phyloP scores from a whole-genome alignment of 2,888 invertebrate genomes.

The Thera obeliscata region DNA sequence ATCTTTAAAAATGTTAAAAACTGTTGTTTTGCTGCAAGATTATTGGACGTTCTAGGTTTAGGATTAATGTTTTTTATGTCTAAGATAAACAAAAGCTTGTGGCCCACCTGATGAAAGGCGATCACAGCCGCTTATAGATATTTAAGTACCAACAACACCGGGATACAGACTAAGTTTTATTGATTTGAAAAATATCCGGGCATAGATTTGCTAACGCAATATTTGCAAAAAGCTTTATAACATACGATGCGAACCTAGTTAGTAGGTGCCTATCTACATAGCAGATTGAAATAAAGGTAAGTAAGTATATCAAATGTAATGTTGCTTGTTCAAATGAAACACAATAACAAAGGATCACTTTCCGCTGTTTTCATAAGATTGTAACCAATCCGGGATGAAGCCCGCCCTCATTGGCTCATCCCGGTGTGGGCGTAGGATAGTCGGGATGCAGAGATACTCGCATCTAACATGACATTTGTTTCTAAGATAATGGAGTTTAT shows the following conservation, averaged over 20 bases:
- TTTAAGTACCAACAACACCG: no score
- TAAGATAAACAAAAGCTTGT: no score
- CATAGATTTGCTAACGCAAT: not conserved
- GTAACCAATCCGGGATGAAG: conserved; percentile 72
- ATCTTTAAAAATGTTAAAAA: no score
- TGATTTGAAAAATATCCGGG: no score
- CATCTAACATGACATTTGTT: conserved; percentile 60
- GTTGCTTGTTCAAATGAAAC: conserved; percentile 66
- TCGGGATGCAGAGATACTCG: conserved; percentile 60
- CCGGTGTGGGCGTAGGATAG: conserved; percentile 66
- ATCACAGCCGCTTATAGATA: no score
- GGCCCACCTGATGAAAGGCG: no score
- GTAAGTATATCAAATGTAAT: conserved; percentile 33
- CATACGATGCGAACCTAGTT: not conserved
- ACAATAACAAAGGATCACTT: conserved; percentile 64
- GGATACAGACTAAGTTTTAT: no score
- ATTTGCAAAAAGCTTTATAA: not conserved
- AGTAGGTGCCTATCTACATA: no score
- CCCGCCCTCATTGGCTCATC: conserved; percentile 62
- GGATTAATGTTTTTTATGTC: no score
- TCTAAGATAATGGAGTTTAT: conserved; percentile 57
- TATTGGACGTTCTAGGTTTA: no score
- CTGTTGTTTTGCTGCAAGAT: no score
- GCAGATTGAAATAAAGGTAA: not conserved
- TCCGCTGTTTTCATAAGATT: conserved; percentile 64